Evolutionary conservation across 2,888 invertebrate genomes (phyloP).

Genomic region (Drosophila silvestris): DNA sequence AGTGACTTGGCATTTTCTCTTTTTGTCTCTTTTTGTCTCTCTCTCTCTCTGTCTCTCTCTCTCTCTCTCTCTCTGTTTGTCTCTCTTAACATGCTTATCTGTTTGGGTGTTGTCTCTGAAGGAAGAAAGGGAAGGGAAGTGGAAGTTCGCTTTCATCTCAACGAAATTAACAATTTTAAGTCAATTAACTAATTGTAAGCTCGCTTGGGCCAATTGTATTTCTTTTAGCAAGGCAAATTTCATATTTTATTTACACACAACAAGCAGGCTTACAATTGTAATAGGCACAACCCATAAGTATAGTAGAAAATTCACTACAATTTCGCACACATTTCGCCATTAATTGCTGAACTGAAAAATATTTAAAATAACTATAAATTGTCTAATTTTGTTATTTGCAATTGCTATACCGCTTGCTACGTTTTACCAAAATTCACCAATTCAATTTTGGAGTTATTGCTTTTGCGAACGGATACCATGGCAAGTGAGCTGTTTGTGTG

Average conservation of each 20-base stretch:
- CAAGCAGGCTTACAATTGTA: neutral
- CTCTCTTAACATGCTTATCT: constrained; percentile 12
- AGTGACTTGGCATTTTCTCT: constrained; percentile 38
- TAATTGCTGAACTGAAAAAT: neutral
- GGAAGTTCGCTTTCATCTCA: constrained; percentile 63
- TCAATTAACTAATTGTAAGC: constrained; percentile 71
- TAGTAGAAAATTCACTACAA: neutral
- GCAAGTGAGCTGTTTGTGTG: constrained; percentile 4
- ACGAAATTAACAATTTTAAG: constrained; percentile 47
- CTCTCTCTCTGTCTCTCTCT: constrained; percentile 8
- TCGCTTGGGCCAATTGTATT: constrained; percentile 7
- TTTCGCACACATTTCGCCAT: neutral
- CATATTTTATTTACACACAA: constrained; percentile 44
- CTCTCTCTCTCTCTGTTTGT: neutral
- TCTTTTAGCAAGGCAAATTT: constrained; percentile 27
- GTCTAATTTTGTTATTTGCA: neutral
- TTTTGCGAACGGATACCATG: constrained; percentile 1
- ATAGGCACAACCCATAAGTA: neutral
- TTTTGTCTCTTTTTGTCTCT: neutral
- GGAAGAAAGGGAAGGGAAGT: constrained; percentile 10
- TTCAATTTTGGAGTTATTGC: constrained; percentile 4
- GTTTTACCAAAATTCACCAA: neutral
- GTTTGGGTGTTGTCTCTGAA: constrained; percentile 26
- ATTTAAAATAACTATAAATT: neutral
- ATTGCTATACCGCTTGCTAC: neutral